A percentile compares a stretch with the other conserved stretches of the same genome.
phyloP scores from a whole-genome alignment of 2,113 vertebrate species.

The Mystacornis crossleyi region DNA sequence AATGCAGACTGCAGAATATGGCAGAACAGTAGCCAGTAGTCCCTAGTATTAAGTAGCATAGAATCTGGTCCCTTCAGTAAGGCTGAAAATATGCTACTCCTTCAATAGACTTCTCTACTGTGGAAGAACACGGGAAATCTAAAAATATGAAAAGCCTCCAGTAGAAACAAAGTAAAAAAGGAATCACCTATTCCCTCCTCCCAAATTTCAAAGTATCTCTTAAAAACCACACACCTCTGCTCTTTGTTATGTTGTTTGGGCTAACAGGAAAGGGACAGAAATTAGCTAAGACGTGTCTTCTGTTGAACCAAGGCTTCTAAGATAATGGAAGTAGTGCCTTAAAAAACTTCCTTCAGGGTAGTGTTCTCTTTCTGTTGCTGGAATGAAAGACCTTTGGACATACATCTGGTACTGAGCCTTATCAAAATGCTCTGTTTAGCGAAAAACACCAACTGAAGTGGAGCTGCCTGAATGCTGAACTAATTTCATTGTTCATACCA shows the following conservation, averaged over 20 bases:
- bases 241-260: background rate
- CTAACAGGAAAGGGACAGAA: background rate
- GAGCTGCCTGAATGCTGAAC: background rate
- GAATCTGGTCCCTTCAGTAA: background rate
- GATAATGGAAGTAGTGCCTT: background rate
- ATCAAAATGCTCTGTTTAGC: background rate
- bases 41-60: background rate
- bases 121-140: background rate
- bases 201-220: background rate
- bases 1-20: fast-evolving
- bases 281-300: fast-evolving
- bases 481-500: background rate
- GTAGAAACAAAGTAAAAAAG: background rate
- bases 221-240: background rate
- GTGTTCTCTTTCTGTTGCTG: background rate
- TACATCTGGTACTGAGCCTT: background rate
- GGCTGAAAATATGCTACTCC: background rate
- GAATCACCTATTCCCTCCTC: background rate
- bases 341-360: background rate
- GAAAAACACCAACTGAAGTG: fast-evolving
- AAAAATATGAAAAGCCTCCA: background rate
- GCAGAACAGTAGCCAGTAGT: background rate
- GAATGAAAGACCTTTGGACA: background rate
- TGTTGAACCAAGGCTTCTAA: background rate
- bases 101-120: background rate